A percentile compares a stretch with the other conserved stretches of the same genome.
phyloP scores from a whole-genome alignment of 2,797 vertebrate species.

The Ambastaia sidthimunki region DNA sequence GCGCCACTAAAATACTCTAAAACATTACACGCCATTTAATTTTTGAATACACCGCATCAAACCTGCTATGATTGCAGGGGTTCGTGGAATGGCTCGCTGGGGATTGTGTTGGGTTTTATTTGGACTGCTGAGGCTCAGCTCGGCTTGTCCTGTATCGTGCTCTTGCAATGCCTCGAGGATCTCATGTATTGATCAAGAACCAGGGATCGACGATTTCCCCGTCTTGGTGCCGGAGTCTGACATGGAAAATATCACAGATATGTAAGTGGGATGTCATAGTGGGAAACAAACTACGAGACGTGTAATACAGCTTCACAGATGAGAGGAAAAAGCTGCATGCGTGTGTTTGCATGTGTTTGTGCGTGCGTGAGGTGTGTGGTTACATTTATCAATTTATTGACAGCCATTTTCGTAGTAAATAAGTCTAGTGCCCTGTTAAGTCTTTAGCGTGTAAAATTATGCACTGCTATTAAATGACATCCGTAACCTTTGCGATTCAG shows the following conservation, averaged over 20 bases:
- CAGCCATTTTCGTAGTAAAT: constrained; percentile 5
- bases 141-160: constrained; percentile 89
- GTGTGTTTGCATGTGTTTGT: constrained; percentile 21
- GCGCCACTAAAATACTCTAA: constrained; percentile 60
- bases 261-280: constrained; percentile 83
- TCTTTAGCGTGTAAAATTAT: background rate
- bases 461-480: constrained; percentile 37
- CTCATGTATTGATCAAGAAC: constrained; percentile 83
- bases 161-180: constrained; percentile 87
- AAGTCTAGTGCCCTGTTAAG: constrained; percentile 10
- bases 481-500: constrained; percentile 17
- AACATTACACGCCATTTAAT: constrained; percentile 44
- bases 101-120: constrained; percentile 84
- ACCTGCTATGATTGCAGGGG: constrained; percentile 82
- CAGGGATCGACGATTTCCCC: constrained; percentile 90
- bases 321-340: constrained; percentile 26
- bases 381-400: constrained; percentile 13
- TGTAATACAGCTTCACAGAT: constrained; percentile 5
- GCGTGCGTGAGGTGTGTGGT: constrained; percentile 33
- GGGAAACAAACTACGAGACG: constrained; percentile 18
- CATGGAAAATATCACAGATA: constrained; percentile 94
- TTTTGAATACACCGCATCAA: constrained; percentile 65
- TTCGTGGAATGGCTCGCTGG: constrained; percentile 81
- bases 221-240: constrained; percentile 82
- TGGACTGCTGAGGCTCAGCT: constrained; percentile 80